A percentile compares a stretch with the other conserved stretches of the same genome.
These are phyloP conservation scores for Aphidius gifuensis DNA, from an alignment of 1,140 invertebrate genomes.

Conservation along the genomic window DNA sequence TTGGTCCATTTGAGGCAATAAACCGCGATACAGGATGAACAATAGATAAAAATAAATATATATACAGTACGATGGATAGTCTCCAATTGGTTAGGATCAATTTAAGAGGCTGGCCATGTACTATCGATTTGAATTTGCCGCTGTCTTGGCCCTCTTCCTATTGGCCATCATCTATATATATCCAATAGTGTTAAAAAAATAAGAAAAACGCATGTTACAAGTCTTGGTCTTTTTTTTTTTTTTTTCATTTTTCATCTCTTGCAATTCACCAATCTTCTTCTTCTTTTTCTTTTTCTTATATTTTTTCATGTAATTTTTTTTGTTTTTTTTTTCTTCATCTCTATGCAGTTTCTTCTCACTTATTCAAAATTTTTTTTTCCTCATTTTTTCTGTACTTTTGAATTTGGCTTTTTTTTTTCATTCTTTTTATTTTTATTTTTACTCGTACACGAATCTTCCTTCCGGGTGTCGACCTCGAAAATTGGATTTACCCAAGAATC, in stretches of 20 bases:
- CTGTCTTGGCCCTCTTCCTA: slow-evolving; percentile 24
- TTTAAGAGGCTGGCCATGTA: slow-evolving; percentile 25
- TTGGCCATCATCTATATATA: slow-evolving; percentile 22
- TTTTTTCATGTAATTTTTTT: slow-evolving; percentile 11
- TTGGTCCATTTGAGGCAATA: slow-evolving; percentile 13
- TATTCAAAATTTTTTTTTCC: slow-evolving; percentile 18
- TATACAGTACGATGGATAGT: slow-evolving; percentile 22
- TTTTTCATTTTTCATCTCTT: slow-evolving; percentile 15
- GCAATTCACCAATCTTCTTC: slow-evolving; percentile 7
- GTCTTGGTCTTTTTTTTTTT: not conserved
- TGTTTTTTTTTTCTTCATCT: slow-evolving; percentile 18
- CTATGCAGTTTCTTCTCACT: not conserved
- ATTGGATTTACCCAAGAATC: slow-evolving; percentile 36
- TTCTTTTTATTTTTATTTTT: slow-evolving; percentile 15
- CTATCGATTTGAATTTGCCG: slow-evolving; percentile 32
- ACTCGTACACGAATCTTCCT: slow-evolving; percentile 16
- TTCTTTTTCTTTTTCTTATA: slow-evolving; percentile 11
- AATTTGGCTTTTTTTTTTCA: slow-evolving; percentile 16
- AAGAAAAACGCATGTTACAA: not conserved
- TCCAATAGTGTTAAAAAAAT: slow-evolving; percentile 10
- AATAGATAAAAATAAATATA: no score
- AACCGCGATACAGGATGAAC: no score
- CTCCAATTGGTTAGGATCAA: slow-evolving; percentile 32
- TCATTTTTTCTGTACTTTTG: slow-evolving; percentile 12
- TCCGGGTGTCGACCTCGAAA: slow-evolving; percentile 43